Evolutionary conservation across 53 echinoderm and acorn worm species (phyloP).

Genomic region (Luidia sarsii): DNA sequence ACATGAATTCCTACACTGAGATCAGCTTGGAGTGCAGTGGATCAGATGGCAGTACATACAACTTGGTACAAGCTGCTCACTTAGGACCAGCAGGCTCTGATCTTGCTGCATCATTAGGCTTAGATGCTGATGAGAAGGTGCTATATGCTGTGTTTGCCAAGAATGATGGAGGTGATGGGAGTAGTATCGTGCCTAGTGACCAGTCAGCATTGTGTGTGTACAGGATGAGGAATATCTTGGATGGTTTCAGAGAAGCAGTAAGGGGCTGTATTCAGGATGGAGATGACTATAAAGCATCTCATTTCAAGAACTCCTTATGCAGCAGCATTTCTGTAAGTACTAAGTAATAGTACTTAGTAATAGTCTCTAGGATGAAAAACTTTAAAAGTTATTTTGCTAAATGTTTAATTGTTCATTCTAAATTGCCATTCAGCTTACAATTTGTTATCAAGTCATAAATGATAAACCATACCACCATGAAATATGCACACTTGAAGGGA

Average conservation of each 20-base stretch:
- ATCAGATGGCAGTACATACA: constrained; percentile 7
- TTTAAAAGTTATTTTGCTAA: too few species aligned
- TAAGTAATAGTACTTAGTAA: background rate
- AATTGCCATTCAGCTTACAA: too few species aligned
- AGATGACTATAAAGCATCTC: constrained; percentile 3
- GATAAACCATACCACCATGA: too few species aligned
- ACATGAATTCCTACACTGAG: constrained; percentile 37
- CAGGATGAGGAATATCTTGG: constrained; percentile 49
- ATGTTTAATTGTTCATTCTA: too few species aligned
- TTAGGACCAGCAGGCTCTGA: constrained; percentile 51
- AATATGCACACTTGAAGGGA: too few species aligned
- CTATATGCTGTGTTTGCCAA: constrained; percentile 69
- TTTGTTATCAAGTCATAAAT: too few species aligned
- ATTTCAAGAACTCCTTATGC: constrained; percentile 9
- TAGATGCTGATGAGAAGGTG: constrained; percentile 23
- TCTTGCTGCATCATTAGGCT: constrained; percentile 17
- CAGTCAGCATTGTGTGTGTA: constrained; percentile 61
- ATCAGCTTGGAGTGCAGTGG: constrained; percentile 13
- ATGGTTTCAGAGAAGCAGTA: constrained; percentile 37
- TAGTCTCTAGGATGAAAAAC: too few species aligned
- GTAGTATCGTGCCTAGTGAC: constrained; percentile 27
- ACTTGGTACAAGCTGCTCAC: constrained; percentile 51
- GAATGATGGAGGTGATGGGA: background rate
- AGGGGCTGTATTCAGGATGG: constrained; percentile 43
- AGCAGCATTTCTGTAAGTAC: background rate